Conservation (phyloP, 2,797 vertebrate species). For the Melanotaenia nigrans region DNA sequence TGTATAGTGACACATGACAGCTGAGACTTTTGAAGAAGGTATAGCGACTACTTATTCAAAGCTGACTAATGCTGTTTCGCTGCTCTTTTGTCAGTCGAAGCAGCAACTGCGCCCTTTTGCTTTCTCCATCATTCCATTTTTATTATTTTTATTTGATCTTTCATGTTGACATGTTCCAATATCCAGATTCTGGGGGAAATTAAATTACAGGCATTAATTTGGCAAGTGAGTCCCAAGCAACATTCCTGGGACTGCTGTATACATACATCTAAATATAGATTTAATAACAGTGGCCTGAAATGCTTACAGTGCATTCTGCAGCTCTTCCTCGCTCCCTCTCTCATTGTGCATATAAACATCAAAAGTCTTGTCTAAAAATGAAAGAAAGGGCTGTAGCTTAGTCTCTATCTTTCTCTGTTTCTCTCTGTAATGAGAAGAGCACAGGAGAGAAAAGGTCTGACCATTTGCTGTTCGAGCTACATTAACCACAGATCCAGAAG, state of each 20-base stretch:
- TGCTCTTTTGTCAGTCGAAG: constrained; percentile 50
- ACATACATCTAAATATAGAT: constrained; percentile 82
- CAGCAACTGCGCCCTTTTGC: constrained; percentile 7
- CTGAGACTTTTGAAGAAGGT: constrained; percentile 56
- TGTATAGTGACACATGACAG: constrained; percentile 34
- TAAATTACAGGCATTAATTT: constrained; percentile 79
- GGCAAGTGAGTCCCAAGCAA: constrained; percentile 66
- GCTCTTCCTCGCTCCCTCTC: constrained; percentile 24
- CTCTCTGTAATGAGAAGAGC: constrained; percentile 72
- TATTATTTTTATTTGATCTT: constrained; percentile 73
- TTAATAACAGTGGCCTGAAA: constrained; percentile 78
- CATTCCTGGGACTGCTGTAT: constrained; percentile 45
- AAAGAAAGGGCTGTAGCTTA: constrained; percentile 31
- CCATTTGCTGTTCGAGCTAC: constrained; percentile 81
- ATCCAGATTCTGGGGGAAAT: constrained; percentile 72
- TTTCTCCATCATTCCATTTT: constrained; percentile 21
- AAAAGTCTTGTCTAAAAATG: constrained; percentile 55
- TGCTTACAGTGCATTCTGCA: constrained; percentile 78
- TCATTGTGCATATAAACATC: constrained; percentile 64
- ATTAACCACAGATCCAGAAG: constrained; percentile 76
- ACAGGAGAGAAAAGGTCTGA: constrained; percentile 71
- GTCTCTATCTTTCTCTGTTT: constrained; percentile 33
- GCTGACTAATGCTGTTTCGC: constrained; percentile 45
- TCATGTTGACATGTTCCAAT: constrained; percentile 75
- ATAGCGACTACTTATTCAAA: constrained; percentile 50